A percentile compares a stretch with the other conserved stretches of the same genome.
Conservation (phyloP, 1,140 invertebrate species). For the Trissolcus basalis region DNA sequence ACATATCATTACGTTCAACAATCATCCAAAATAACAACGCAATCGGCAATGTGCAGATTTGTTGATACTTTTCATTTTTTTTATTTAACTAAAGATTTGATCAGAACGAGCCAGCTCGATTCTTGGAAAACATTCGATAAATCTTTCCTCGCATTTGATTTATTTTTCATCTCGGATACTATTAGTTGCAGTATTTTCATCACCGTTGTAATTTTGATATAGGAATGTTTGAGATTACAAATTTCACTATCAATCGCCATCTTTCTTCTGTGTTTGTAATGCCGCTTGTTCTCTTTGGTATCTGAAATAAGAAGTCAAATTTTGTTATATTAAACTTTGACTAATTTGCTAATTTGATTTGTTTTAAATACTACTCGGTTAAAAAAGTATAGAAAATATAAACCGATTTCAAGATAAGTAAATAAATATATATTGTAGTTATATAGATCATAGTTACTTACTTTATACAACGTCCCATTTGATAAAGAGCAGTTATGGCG, state of each 20-base stretch:
- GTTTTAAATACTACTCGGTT: too few species aligned
- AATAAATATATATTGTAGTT: too few species aligned
- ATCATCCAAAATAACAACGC: slow-evolving; percentile 2
- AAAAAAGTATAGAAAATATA: too few species aligned
- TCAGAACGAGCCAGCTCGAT: slow-evolving; percentile 22
- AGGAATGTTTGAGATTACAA: slow-evolving; percentile 26
- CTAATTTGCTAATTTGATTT: too few species aligned
- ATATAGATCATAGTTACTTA: slow-evolving; percentile 58
- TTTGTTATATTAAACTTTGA: too few species aligned
- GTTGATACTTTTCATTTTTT: neutral
- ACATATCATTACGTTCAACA: neutral
- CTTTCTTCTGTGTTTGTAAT: slow-evolving; percentile 1
- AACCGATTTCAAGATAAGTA: too few species aligned
- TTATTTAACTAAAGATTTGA: neutral
- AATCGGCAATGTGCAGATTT: too few species aligned
- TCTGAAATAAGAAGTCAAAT: too few species aligned
- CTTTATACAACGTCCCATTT: slow-evolving; percentile 83
- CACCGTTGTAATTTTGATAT: slow-evolving; percentile 12
- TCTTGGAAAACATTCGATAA: neutral
- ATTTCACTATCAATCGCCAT: slow-evolving; percentile 23
- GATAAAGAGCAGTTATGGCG: slow-evolving; percentile 87
- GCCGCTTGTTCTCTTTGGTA: slow-evolving; percentile 39
- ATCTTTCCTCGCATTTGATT: neutral
- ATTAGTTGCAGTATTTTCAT: slow-evolving; percentile 4
- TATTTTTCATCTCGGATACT: neutral